Conservation (phyloP, 1,140 invertebrate species). For the Brachionus koreanus region DNA sequence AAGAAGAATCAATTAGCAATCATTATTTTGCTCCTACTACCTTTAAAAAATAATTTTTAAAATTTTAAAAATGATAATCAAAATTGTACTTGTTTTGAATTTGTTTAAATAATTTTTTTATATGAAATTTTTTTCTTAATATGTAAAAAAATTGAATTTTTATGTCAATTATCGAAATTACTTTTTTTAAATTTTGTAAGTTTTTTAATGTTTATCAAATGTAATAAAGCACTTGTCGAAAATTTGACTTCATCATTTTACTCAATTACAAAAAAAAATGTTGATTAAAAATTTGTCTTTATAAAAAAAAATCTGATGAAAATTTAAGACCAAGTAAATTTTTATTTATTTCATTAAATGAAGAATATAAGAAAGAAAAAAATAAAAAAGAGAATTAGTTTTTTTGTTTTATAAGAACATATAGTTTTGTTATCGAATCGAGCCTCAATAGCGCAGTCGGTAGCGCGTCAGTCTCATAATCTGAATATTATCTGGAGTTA, state of each 20-base stretch:
- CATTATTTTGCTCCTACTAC: background rate
- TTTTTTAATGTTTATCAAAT: background rate
- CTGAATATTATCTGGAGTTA: too few relatives aligned
- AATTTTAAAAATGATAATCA: background rate
- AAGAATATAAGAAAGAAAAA: too few relatives aligned
- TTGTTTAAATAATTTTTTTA: background rate
- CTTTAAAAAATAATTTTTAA: background rate
- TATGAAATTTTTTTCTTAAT: background rate
- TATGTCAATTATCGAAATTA: background rate
- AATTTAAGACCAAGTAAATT: too few relatives aligned
- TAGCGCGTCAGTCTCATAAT: too few relatives aligned
- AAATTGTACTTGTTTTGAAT: background rate
- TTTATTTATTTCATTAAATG: too few relatives aligned
- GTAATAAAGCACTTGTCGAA: background rate
- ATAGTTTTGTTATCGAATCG: too few relatives aligned
- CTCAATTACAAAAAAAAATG: background rate
- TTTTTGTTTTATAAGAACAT: too few relatives aligned
- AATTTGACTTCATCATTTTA: background rate
- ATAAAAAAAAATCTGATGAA: too few relatives aligned
- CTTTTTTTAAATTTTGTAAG: constrained; percentile 3
- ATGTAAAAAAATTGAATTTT: background rate
- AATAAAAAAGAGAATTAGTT: too few relatives aligned
- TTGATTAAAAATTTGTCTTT: background rate
- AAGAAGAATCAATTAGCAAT: background rate
- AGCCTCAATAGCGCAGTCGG: too few relatives aligned